Conservation (phyloP, 1,140 invertebrate species). For the Cydia amplana region DNA sequence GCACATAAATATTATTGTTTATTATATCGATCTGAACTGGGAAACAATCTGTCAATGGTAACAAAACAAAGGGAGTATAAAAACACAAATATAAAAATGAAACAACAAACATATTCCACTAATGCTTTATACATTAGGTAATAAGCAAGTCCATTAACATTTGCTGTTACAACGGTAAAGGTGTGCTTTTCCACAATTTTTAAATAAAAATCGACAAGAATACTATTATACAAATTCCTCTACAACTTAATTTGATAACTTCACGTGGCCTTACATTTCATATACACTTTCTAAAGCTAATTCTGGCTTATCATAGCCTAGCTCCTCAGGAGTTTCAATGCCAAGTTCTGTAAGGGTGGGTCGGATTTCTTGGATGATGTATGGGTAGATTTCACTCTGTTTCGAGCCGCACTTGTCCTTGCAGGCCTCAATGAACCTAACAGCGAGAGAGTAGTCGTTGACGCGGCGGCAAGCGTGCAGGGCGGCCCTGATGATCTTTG, state of each 20-base stretch:
- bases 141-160: conserved; percentile 51
- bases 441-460: conserved; percentile 95
- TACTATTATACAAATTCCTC: conserved; percentile 73
- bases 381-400: conserved; percentile 92
- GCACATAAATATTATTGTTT: conserved; percentile 31
- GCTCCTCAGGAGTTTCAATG: conserved; percentile 95
- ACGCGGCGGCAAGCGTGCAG: conserved; percentile 94
- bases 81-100: conserved; percentile 46
- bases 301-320: conserved; percentile 99
- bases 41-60: not conserved
- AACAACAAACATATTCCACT: conserved; percentile 48
- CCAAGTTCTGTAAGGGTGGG: conserved; percentile 97
- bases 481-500: conserved; percentile 94
- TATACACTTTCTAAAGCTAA: conserved; percentile 89
- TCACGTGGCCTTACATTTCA: conserved; percentile 76
- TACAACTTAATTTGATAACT: conserved; percentile 60
- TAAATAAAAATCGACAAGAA: conserved; percentile 67
- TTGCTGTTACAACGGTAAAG: conserved; percentile 51
- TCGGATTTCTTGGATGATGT: conserved; percentile 94
- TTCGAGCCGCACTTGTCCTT: conserved; percentile 94
- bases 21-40: conserved; percentile 12
- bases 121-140: conserved; percentile 66
- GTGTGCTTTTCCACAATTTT: conserved; percentile 55
- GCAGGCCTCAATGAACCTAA: conserved; percentile 95
- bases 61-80: conserved; percentile 25